phyloP scores from a whole-genome alignment of 2,797 vertebrate genomes.

The Typhlichthys subterraneus region DNA sequence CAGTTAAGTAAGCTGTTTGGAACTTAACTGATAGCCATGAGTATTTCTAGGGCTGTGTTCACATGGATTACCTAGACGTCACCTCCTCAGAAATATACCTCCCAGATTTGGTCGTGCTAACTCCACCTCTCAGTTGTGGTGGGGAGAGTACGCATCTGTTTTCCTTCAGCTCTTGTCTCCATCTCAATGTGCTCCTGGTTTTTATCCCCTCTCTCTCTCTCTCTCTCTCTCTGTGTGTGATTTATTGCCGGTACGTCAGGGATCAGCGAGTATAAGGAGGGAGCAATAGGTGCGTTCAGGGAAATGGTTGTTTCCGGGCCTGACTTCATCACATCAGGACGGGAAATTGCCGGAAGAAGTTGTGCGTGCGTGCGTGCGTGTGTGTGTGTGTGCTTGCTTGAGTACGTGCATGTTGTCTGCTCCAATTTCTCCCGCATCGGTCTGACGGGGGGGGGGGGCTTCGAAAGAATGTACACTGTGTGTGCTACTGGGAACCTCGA shows the following conservation, averaged over 20 bases:
- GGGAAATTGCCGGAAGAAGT: conserved; percentile 61
- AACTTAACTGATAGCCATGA: conserved; percentile 32
- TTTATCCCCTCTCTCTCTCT: conserved; percentile 33
- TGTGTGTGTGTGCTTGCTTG: not conserved
- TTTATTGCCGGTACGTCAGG: conserved; percentile 76
- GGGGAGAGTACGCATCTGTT: conserved; percentile 57
- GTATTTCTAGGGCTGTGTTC: conserved; percentile 33
- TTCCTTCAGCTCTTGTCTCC: conserved; percentile 39
- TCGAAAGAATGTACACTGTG: conserved; percentile 24
- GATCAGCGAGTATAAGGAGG: conserved; percentile 69
- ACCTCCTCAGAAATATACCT: conserved; percentile 9
- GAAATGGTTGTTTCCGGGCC: conserved; percentile 75
- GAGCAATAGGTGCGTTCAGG: conserved; percentile 71
- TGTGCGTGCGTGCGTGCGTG: conserved; percentile 8
- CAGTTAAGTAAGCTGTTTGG: conserved; percentile 19
- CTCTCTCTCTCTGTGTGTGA: conserved; percentile 40
- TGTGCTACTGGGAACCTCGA: conserved; percentile 28
- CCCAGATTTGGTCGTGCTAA: conserved; percentile 28
- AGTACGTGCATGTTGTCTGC: not conserved
- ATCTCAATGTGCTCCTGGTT: conserved; percentile 38
- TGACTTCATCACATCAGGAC: conserved; percentile 70
- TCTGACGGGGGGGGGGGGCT: conserved; percentile 14
- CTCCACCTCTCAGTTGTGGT: conserved; percentile 21
- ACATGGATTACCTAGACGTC: conserved; percentile 20
- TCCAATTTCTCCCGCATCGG: conserved; percentile 28